Evolutionary conservation across 2,797 vertebrate genomes (phyloP), one percentile per base, ranked within the genome.

Genomic region (Eurystomus glaucurus): DNA sequence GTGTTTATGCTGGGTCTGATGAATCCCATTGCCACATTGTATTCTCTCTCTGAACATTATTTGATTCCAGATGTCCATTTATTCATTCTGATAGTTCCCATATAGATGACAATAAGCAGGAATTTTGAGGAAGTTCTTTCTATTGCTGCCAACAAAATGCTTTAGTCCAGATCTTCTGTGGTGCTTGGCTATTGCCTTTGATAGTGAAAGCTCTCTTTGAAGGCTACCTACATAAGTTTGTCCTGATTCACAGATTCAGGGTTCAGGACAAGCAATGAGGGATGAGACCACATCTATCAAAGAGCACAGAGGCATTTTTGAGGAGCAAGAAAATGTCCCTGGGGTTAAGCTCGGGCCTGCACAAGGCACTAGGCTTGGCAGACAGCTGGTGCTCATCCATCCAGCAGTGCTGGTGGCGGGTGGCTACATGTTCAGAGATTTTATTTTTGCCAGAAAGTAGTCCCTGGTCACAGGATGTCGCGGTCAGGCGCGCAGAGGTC

Each of bases 261-360:
- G 37, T 39, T 80, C 0, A 0, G 31, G 54, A 71, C 41, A 51
- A 61, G 41, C 50, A 72, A n/a, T 19, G n/a, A 76, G 41, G 48
- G 25, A 74, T 74, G 39, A 33, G 20, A 55, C 6, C 18, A 57
- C 0, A 0, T 69, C 57, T 75, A 14, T 72, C 50, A 33, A 58
- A 92, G 65, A 85, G 45, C 33, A 84, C 22, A 77, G 61, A 41
- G 23, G 43, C 25, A 29, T 69, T 88, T 79, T 37, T 80, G 33
- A 77, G 22, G 61, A 90, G 33, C 10, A 54, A 72, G 41, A 54
- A 62, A 51, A 10, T 74, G 35, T 25, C 29, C 25, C 20, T 1
- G 7, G 43, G 13, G 14, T 41, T 71, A 60, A 70, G 81, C 16
- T 28, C 0, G 2, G 48, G 33, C n/a, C 52, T 86, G 25, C 75